Base-by-base conservation (phyloP, 1,140 invertebrate species). In the Nasonia longicornis region DNA sequence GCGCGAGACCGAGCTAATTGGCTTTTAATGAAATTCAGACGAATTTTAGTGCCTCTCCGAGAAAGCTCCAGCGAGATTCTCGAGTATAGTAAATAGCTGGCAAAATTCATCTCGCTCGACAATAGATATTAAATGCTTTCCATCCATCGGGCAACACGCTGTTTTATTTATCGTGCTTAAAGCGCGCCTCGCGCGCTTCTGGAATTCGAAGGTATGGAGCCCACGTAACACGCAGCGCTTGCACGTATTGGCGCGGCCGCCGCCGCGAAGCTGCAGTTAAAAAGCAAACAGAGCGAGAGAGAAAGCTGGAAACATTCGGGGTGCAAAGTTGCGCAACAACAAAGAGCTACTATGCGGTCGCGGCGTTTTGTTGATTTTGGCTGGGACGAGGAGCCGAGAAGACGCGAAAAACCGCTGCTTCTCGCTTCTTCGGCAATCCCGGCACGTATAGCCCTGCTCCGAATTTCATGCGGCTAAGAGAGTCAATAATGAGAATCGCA, bases 321-420 rank as follows among this genome's bases (percentile, higher is more conserved):
- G 12, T 22, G 63, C 14, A 12, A 77, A 69, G 66, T 31, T 31
- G 4, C 42, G 52, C 14, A 58, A 31, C 66, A 12, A 38, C 69
- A 63, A 64, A 52, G 20, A 42, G 29, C 29, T 11, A 8, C 8
- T n/a, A 1, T 71, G 52, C 4, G 2, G 29, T 16, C 1, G 10
- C 26, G 6, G 11, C 38, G 29, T 4, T 26, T 26, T 72, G 48
- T 79, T 79, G 58, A 45, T 72, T 79, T 79, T 79, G 69, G 77
- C 77, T 22, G 29, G n/a, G 64, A 67, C 67, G 52, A 71, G 77
- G 77, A 67, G 70, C 52, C 70, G 31, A 26, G 35, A 64, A 79
- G 42, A 42, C 69, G 12, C 67, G 26, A 72, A 22, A 63, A 71
- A 72, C 26, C 42, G 12, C 4, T 20, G 48, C 16, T 58, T 58